A percentile compares a stretch with the other conserved stretches of the same genome.
phyloP scores from a whole-genome alignment of 2,888 invertebrate species.

The Cephalotes varians region DNA sequence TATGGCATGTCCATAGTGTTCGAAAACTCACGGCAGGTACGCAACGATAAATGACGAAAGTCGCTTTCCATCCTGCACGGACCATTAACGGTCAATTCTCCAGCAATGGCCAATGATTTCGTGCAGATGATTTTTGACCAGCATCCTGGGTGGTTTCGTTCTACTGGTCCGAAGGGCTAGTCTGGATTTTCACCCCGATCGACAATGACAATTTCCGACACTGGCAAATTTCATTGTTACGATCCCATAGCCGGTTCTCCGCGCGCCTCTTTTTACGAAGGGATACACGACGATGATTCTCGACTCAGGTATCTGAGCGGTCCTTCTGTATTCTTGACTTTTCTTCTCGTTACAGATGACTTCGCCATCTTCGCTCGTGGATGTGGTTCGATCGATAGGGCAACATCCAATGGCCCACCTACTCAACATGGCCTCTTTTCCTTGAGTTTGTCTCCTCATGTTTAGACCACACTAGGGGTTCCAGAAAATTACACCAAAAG shows the following conservation, averaged over 20 bases:
- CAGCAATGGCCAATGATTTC: slow-evolving; percentile 62
- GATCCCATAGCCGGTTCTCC: slow-evolving; percentile 32
- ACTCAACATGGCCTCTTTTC: slow-evolving; percentile 42
- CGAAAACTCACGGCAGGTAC: slow-evolving; percentile 39
- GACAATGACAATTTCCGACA: slow-evolving; percentile 60
- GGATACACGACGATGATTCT: slow-evolving; percentile 58
- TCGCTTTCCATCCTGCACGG: slow-evolving; percentile 58
- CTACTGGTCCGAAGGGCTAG: slow-evolving; percentile 57
- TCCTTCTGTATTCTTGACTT: slow-evolving; percentile 41
- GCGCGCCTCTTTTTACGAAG: slow-evolving; percentile 64
- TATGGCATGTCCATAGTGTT: background rate
- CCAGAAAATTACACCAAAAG: slow-evolving; percentile 75
- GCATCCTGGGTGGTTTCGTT: slow-evolving; percentile 71
- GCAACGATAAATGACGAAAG: slow-evolving; percentile 64
- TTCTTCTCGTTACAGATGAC: slow-evolving; percentile 41
- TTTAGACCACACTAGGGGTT: slow-evolving; percentile 73
- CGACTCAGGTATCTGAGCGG: slow-evolving; percentile 34
- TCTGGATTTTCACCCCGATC: slow-evolving; percentile 61
- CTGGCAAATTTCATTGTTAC: slow-evolving; percentile 53
- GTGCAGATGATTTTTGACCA: slow-evolving; percentile 68
- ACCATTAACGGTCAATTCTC: slow-evolving; percentile 69
- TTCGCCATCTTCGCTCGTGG: slow-evolving; percentile 15
- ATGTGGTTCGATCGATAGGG: slow-evolving; percentile 2
- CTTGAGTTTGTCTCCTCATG: slow-evolving; percentile 43
- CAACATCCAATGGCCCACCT: slow-evolving; percentile 58